phyloP scores from a whole-genome alignment of 64 coral and sea anemone species.

The Actinia tenebrosa region DNA sequence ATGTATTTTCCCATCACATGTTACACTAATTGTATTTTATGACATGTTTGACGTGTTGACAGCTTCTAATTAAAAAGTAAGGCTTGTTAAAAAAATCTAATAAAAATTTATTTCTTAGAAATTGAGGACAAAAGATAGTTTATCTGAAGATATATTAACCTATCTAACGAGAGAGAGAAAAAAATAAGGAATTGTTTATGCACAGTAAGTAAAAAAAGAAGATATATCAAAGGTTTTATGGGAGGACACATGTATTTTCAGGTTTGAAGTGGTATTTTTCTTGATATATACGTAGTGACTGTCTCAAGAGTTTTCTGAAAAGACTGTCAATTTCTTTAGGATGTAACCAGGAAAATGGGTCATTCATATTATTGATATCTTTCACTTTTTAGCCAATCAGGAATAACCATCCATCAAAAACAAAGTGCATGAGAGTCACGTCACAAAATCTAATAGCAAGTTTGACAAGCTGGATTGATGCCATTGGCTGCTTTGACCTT shows the following conservation, averaged over 20 bases:
- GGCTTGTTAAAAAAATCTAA: neutral
- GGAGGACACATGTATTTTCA: neutral
- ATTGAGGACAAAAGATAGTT: too few relatives aligned
- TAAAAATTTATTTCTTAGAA: neutral
- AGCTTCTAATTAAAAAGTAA: neutral
- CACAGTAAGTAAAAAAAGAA: neutral
- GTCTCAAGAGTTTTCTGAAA: neutral
- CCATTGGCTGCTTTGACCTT: conserved; percentile 2
- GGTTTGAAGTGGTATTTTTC: neutral
- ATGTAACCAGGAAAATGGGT: neutral
- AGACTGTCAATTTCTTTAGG: neutral
- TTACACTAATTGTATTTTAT: too few relatives aligned
- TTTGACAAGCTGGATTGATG: neutral
- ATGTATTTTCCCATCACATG: too few relatives aligned
- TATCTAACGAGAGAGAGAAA: too few relatives aligned
- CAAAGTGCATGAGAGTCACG: neutral
- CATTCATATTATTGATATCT: neutral
- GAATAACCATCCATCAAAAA: neutral
- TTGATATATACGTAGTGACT: neutral
- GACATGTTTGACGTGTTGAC: too few relatives aligned
- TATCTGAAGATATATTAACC: too few relatives aligned
- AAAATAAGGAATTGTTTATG: too few relatives aligned
- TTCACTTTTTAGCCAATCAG: neutral
- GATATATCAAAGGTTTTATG: neutral
- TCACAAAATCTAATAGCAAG: neutral